phyloP scores from a whole-genome alignment of 2,797 vertebrate genomes.

The Danio jaintianensis region DNA sequence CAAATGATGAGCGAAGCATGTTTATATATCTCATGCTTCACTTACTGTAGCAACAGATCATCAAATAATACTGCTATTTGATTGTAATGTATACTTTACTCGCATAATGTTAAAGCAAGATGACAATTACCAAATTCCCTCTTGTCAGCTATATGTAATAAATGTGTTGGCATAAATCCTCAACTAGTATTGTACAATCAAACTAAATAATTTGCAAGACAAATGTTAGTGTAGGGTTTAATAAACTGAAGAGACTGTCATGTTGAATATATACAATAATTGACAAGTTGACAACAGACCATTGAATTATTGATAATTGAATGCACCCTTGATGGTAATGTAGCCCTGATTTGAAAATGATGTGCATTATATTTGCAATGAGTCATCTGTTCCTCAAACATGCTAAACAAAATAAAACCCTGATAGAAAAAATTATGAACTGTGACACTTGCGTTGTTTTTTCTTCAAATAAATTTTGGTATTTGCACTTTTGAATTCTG shows the following conservation, averaged over 20 bases:
- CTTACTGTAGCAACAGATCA: slow-evolving; percentile 15
- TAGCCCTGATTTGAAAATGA: neutral
- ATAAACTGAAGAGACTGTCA: too few species aligned
- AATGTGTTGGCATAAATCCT: neutral
- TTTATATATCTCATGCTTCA: slow-evolving; percentile 21
- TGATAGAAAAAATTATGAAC: neutral
- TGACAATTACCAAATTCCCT: neutral
- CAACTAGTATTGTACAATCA: neutral
- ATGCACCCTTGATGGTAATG: neutral
- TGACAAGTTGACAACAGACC: neutral
- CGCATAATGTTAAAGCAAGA: neutral
- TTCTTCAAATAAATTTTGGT: too few species aligned
- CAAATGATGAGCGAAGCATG: slow-evolving; percentile 53
- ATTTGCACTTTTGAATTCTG: too few species aligned
- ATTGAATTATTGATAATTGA: neutral
- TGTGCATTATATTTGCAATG: neutral
- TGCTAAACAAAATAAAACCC: neutral
- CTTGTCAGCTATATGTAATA: neutral
- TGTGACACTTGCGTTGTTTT: too few species aligned
- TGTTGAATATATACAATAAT: slow-evolving; percentile 1
- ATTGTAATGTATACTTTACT: neutral
- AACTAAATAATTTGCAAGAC: neutral
- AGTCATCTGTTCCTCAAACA: neutral
- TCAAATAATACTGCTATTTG: neutral
- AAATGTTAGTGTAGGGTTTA: neutral